Evolutionary conservation across 2,888 invertebrate species (phyloP), one percentile per base, ranked within the genome.

Genomic region (Acrocera orbiculus): DNA sequence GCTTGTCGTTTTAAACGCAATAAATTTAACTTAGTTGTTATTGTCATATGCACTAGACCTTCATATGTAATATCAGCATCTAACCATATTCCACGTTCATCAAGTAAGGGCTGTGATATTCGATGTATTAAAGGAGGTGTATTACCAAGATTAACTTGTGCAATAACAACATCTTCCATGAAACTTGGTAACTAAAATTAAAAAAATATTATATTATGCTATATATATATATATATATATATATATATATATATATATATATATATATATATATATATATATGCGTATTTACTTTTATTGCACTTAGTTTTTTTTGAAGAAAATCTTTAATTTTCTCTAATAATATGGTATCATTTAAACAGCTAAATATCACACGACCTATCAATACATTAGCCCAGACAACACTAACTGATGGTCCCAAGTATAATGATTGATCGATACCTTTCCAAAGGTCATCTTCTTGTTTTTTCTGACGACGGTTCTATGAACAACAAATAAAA

Each of bases 61-160:
- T 73, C 71, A 49, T 85, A 85, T 7, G 69, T 69, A 10, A 86
- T 54, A 46, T 85, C 78, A 26, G 86, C 60, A 53, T 89, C 83
- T 2, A 85, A 61, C 86, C 87, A 90, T 11, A 83, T 58, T 3
- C 89, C 89, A 47, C 76, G 69, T 38, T 78, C 74, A 51, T 87
- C 79, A 24, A 81, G 50, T 27, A 67, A 59, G 0, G 86, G 85
- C 40, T 67, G 65, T 5, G 68, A 66, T 13, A 69, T 64, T 35
- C 67, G 66, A 41, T 69, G 67, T 37, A 79, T 66, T 11, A 69
- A 50, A 4, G 78, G 72, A 6, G 76, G 65, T 1, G 67, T 66
- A 34, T 62, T 56, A 6, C 82, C 83, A 44, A 85, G 60, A 36
- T 73, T 67, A 35, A 85, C 61, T 46, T 81, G 74, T 4, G 74